phyloP scores from a whole-genome alignment of 2,797 vertebrate genomes.

The Scleropages formosus region DNA sequence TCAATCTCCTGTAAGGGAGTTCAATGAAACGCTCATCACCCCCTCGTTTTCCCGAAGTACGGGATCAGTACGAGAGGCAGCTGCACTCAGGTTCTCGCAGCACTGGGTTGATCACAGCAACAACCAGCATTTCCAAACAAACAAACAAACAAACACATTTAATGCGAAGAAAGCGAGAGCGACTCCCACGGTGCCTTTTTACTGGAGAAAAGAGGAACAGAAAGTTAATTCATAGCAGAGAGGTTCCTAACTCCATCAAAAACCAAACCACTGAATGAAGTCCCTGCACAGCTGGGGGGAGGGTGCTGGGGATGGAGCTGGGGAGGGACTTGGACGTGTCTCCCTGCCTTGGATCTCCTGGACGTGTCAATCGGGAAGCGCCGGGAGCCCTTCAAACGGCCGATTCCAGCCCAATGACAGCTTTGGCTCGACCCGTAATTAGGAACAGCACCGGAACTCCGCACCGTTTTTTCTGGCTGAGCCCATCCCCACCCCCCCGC shows the following conservation, averaged over 20 bases:
- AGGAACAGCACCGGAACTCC: constrained; percentile 6
- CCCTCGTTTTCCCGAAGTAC: not conserved
- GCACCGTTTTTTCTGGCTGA: not conserved
- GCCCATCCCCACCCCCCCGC: not conserved
- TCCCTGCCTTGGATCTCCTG: not conserved
- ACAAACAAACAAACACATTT: too few relatives aligned
- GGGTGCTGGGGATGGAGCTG: too few relatives aligned
- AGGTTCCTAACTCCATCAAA: constrained; percentile 6
- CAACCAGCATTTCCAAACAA: not conserved
- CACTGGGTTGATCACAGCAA: not conserved
- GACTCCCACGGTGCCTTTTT: not conserved
- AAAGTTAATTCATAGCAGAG: constrained; percentile 2
- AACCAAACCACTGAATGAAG: not conserved
- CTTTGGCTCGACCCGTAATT: not conserved
- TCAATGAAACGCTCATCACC: constrained; percentile 11
- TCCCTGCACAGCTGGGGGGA: not conserved
- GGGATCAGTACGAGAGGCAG: not conserved
- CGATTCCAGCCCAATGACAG: not conserved
- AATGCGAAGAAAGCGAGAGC: not conserved
- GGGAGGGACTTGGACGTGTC: not conserved
- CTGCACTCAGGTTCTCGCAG: not conserved
- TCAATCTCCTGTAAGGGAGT: constrained; percentile 13
- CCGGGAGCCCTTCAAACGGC: not conserved
- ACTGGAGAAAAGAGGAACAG: not conserved
- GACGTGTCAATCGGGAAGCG: not conserved